Evolutionary conservation across 2,797 vertebrate genomes (phyloP), one percentile per base, ranked within the genome.

Genomic region (Diplodus sargus): DNA sequence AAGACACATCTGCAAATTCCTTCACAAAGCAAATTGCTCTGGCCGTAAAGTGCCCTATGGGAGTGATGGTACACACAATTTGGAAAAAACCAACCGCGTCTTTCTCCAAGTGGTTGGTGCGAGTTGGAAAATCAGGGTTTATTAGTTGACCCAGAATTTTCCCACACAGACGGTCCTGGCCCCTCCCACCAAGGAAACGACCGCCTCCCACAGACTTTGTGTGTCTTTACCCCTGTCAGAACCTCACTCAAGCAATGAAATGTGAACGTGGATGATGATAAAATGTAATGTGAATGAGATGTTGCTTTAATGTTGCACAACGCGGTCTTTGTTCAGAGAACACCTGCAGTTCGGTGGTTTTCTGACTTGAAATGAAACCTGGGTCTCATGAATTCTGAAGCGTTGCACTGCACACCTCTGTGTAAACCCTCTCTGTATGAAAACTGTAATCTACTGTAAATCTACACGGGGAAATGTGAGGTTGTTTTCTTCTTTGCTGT

Each of bases 261-360:
- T 45, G 51, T 23, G 4, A 62, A n/a, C 15, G 39, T n/a, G 17
- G 5, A 48, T 34, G 20, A 60, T 45, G 14, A 61, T 59, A 25
- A 67, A 78, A 69, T 75, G 34, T 34, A 34, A 34, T 34, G 34
- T 34, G 34, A 34, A 9, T 9, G 34, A 34, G 7, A 34, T 34
- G 2, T 20, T 23, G 22, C 13, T 49, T 48, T 22, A 58, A 72
- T 56, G 39, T 60, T 82, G 54, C 22, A 48, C 22, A 76, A 56
- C 63, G n/a, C 6, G 2, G 58, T 67, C 75, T 74, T 47, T 76
- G 52, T 28, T 12, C 12, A 22, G 48, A 83, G 61, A 79, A 84
- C 85, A 89, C 81, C 87, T 88, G 86, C 71, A 74, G 54, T 66
- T 75, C 65, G 68, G 78, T 74, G 78, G 67, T 78, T 86, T 81